Percentiles rank a stretch among this genome's conserved stretches.
Evolutionary conservation across 1,140 invertebrate species (phyloP).

Genomic region (Drosophila littoralis): DNA sequence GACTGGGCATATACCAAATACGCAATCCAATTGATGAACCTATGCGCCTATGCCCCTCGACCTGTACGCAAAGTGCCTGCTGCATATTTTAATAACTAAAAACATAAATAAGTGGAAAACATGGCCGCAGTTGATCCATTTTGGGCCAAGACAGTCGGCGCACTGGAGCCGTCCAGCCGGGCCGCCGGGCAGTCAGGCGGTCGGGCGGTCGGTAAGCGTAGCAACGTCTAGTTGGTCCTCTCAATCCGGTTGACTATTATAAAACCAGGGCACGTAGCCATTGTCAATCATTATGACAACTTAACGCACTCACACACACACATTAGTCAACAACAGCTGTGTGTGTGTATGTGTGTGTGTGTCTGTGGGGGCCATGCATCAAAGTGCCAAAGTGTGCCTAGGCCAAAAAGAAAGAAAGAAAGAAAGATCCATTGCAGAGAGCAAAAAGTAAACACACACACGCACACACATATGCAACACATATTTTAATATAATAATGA

Average conservation of each 20-base stretch:
- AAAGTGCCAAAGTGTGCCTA: constrained; percentile 7
- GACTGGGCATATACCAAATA: background rate
- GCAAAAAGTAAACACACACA: constrained; percentile 35
- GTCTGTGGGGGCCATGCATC: constrained; percentile 30
- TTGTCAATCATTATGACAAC: constrained; percentile 67
- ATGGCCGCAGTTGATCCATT: constrained; percentile 8
- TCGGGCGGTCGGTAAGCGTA: background rate
- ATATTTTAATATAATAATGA: constrained; percentile 49
- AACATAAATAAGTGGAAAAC: constrained; percentile 4
- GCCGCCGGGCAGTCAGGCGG: background rate
- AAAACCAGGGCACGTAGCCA: constrained; percentile 53
- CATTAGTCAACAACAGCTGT: background rate
- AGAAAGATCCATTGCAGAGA: constrained; percentile 12
- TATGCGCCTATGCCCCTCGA: background rate
- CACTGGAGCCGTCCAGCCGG: background rate
- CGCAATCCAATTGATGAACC: background rate
- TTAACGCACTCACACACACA: constrained; percentile 52
- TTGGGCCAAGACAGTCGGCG: constrained; percentile 1
- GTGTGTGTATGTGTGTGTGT: constrained; percentile 13
- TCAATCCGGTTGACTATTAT: constrained; percentile 20
- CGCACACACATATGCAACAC: constrained; percentile 12
- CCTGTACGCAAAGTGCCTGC: background rate
- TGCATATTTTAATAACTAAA: constrained; percentile 6
- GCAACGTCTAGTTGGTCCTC: background rate
- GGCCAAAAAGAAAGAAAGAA: constrained; percentile 4